Evolutionary conservation across 2,113 vertebrate genomes (phyloP), one percentile per base, ranked within the genome.

Genomic region (Austrofundulus limnaeus): DNA sequence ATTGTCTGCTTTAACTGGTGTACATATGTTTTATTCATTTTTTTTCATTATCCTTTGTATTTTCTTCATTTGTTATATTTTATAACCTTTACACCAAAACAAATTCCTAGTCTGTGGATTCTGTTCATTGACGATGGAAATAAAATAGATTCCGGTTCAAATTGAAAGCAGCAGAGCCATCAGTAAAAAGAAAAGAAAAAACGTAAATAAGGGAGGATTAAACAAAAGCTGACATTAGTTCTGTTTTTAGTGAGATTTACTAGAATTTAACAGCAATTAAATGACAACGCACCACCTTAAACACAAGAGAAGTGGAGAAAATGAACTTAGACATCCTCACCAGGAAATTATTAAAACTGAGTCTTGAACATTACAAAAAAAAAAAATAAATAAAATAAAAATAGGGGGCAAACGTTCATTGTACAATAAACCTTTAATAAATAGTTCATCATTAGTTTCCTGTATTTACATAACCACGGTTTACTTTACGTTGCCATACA

Each of bases 391-490:
- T n/a, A n/a, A n/a, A n/a, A n/a, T n/a, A n/a, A n/a, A n/a, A n/a
- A n/a, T n/a, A n/a, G n/a, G n/a, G n/a, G 8, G 4, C 53, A 73
- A 69, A 73, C 50, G 47, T 61, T 85, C 74, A 89, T 88, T 90
- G 88, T 88, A 90, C 90, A 91, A 90, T 91, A 92, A 91, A 89
- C 89, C 84, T 92, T 93, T 92, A 93, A 93, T 93, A 93, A 93
- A 93, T 93, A 93, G 83, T 86, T 88, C 84, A 78, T 88, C 87
- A 91, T 92, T 92, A 91, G 85, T 91, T 91, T 89, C 86, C 88
- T 84, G 83, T 92, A 91, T 92, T 88, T 92, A 92, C 91, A 92
- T 78, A 80, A 88, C 85, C 89, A 89, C 88, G 81, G 80, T 80
- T 87, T 84, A 82, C 75, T 89, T n/a, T 81, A 72, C 68, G 82